Evolutionary conservation across 1,140 invertebrate species (phyloP), one percentile per base, ranked within the genome.

Genomic region (Acyrthosiphon pisum): DNA sequence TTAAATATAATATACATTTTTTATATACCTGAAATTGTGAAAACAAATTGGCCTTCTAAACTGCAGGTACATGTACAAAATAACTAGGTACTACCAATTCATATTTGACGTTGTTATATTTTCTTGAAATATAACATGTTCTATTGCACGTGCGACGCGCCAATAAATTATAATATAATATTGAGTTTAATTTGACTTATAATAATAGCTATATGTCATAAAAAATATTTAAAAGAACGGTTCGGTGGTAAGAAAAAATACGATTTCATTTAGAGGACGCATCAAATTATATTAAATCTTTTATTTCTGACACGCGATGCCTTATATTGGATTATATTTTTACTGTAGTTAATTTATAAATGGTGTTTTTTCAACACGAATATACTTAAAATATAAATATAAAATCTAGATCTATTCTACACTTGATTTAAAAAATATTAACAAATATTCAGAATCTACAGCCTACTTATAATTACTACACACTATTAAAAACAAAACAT

Each of bases 31-130:
- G 30, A 4, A 76, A 76, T 76, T 1, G 6, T 35, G 30, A 76
- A 68, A 76, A 76, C n/a, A n/a, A 76, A 76, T 76, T 76, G 60
- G 30, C 60, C 60, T n/a, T 76, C 60, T 76, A n/a, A n/a, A 76
- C 30, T 53, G 6, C 4, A 22, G 50, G 50, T 53, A 4, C 9
- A n/a, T 76, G 30, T 76, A 76, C 11, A 76, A 76, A n/a, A 76
- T 76, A 76, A 76, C 60, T 68, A n/a, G n/a, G n/a, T n/a, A n/a
- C 60, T n/a, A 68, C 11, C 30, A n/a, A 68, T 68, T n/a, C 3
- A 68, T 14, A 60, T 30, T 30, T 30, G 26, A 60, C 26, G 26
- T 60, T 60, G 2, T 20, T n/a, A n/a, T 68, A 68, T n/a, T 68
- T 68, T n/a, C 30, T 68, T 68, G 1, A 68, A 60, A 30, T 60